Evolutionary conservation across 2,113 vertebrate species (phyloP).

Genomic region (Microcebus murinus): DNA sequence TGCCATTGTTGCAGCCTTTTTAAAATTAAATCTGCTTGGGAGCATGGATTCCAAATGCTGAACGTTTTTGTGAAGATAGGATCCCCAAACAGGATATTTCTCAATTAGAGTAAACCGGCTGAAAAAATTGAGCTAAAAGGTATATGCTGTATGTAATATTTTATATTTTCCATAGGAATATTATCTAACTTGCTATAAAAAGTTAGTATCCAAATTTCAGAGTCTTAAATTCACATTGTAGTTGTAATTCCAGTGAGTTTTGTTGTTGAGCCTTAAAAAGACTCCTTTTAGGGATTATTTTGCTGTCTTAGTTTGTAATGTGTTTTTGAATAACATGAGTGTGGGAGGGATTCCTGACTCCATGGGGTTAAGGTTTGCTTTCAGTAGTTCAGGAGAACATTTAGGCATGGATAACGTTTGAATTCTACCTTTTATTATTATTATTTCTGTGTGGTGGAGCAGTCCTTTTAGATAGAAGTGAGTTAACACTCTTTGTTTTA

Average conservation of each 20-base stretch:
- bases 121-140: not conserved
- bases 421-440: not conserved
- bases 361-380: not conserved
- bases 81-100: not conserved
- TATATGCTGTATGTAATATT: not conserved
- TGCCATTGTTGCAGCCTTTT: not conserved
- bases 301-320: not conserved
- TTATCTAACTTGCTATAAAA: slow-evolving; percentile 15
- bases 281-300: not conserved
- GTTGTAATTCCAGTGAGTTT: not conserved
- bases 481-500: slow-evolving; percentile 6
- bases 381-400: not conserved
- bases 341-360: not conserved
- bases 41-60: not conserved
- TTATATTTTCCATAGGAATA: not conserved
- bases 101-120: not conserved
- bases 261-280: not conserved
- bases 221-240: not conserved
- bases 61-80: not conserved
- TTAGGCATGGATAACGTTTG: not conserved
- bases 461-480: not conserved
- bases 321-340: not conserved
- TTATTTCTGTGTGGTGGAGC: not conserved
- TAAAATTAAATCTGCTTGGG: not conserved
- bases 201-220: slow-evolving; percentile 24